Conservation (phyloP, 2,113 vertebrate genomes). For the Halichoeres trimaculatus region DNA sequence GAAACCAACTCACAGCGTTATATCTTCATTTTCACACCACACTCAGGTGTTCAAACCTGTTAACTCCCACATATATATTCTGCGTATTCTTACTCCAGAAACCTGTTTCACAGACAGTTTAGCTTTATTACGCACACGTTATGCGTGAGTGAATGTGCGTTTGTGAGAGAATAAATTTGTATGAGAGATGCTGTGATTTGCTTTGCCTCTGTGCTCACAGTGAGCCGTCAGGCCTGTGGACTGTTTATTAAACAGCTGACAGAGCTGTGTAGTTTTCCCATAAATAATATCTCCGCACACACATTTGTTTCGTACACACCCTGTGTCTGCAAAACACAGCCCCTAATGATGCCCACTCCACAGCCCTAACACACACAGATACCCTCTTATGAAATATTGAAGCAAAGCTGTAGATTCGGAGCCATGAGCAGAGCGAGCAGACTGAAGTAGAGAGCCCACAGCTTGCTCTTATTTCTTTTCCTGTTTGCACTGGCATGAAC, state of each 20-base stretch:
- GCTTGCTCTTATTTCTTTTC: constrained; percentile 48
- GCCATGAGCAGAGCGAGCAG: neutral
- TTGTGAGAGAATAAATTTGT: too few species aligned
- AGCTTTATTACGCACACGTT: too few species aligned
- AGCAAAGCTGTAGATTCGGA: constrained; percentile 41
- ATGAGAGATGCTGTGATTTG: too few species aligned
- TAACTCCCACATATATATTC: too few species aligned
- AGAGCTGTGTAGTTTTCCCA: constrained; percentile 65
- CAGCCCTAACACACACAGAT: constrained; percentile 22
- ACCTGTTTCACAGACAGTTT: too few species aligned
- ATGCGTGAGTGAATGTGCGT: too few species aligned
- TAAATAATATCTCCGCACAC: constrained; percentile 71
- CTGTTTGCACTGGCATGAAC: constrained; percentile 30
- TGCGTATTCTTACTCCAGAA: too few species aligned
- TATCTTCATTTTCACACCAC: too few species aligned
- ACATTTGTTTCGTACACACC: constrained; percentile 20
- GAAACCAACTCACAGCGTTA: too few species aligned
- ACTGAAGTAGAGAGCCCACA: constrained; percentile 32
- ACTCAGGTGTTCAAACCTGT: too few species aligned
- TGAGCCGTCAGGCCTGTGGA: constrained; percentile 25
- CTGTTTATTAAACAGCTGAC: constrained; percentile 71
- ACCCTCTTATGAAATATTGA: constrained; percentile 81
- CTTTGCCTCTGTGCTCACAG: too few species aligned
- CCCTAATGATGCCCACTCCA: constrained; percentile 23
- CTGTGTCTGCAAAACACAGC: constrained; percentile 52